Conservation (phyloP, 1,140 invertebrate genomes). For the Bradynema listronoti region DNA sequence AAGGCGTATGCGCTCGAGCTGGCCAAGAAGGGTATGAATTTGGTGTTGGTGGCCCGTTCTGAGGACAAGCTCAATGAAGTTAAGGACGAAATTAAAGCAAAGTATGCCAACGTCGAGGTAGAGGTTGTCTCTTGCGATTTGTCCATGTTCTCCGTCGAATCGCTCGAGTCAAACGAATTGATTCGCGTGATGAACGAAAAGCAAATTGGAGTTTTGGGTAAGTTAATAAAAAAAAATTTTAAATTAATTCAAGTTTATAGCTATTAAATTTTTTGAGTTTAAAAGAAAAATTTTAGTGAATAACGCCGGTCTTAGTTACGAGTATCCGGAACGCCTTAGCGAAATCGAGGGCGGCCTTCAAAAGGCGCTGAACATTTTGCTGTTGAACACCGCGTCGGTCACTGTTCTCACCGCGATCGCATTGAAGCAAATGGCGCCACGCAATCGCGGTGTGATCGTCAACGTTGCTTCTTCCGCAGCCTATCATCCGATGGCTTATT, state of each 20-base stretch:
- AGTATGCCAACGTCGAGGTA: slow-evolving; percentile 25
- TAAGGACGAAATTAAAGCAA: slow-evolving; percentile 35
- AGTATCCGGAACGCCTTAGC: slow-evolving; percentile 35
- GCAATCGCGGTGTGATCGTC: slow-evolving; percentile 26
- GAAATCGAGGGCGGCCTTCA: slow-evolving; percentile 12
- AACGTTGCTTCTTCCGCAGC: slow-evolving; percentile 34
- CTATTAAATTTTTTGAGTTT: slow-evolving; percentile 17
- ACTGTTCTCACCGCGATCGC: slow-evolving; percentile 31
- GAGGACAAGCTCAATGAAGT: slow-evolving; percentile 40
- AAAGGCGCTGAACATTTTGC: slow-evolving; percentile 16
- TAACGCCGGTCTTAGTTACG: slow-evolving; percentile 35
- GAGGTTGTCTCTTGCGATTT: slow-evolving; percentile 42
- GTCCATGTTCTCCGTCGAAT: slow-evolving; percentile 30
- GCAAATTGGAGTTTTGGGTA: slow-evolving; percentile 35
- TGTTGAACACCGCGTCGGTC: slow-evolving; percentile 38
- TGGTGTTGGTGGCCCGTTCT: slow-evolving; percentile 46
- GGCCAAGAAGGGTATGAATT: slow-evolving; percentile 45
- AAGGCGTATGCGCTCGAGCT: slow-evolving; percentile 51
- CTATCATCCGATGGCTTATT: slow-evolving; percentile 17
- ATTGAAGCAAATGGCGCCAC: slow-evolving; percentile 27
- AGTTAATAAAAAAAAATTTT: not conserved
- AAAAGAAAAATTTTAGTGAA: slow-evolving; percentile 43
- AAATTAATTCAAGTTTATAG: not conserved
- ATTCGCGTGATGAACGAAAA: slow-evolving; percentile 24
- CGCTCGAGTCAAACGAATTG: slow-evolving; percentile 42